These are phyloP conservation scores for Myotis davidii DNA, from an alignment of 2,113 vertebrate species.

Conservation along the genomic window DNA sequence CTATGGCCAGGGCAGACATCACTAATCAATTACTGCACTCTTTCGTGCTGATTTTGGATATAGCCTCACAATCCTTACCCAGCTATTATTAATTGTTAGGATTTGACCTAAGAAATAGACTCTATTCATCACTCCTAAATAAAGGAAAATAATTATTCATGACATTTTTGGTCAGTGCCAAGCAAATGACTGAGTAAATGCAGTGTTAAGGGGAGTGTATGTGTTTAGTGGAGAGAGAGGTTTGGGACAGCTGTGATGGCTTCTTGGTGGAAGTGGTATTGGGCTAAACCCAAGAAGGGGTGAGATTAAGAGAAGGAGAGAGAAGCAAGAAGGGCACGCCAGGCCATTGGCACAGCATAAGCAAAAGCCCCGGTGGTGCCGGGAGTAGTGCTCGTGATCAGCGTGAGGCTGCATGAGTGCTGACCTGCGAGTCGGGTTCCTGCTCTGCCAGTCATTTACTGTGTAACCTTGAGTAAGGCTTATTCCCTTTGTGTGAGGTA, in stretches of 20 bases:
- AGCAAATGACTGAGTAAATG: not conserved
- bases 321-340: not conserved
- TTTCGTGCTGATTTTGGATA: not conserved
- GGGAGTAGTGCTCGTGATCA: not conserved
- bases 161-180: not conserved
- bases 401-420: not conserved
- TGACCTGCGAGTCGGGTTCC: not conserved
- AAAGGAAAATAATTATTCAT: conserved; percentile 36
- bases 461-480: not conserved
- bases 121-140: not conserved
- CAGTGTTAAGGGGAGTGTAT: not conserved
- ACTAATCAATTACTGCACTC: not conserved
- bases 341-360: not conserved
- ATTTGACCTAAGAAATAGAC: conserved; percentile 11
- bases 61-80: not conserved
- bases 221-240: not conserved
- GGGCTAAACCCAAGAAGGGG: not conserved
- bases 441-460: not conserved
- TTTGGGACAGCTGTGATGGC: not conserved
- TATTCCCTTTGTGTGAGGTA: not conserved
- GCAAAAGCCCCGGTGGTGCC: not conserved
- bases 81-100: not conserved
- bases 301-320: not conserved
- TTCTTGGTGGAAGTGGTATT: conserved; percentile 7
- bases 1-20: not conserved